A percentile compares a stretch with the other conserved stretches of the same genome.
phyloP scores from a whole-genome alignment of 2,888 invertebrate genomes.

The Odontomyia ornata region DNA sequence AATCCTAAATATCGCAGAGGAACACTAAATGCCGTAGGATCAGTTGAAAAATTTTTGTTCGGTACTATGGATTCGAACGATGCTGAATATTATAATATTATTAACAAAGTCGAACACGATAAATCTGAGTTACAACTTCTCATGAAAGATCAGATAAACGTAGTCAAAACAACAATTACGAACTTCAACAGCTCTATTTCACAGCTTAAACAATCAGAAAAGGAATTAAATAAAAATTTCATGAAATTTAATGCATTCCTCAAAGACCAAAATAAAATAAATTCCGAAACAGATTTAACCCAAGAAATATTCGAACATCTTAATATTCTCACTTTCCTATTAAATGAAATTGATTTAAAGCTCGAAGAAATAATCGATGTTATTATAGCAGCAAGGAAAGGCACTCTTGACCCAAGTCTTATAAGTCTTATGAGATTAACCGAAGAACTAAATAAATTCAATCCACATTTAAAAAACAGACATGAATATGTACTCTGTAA shows the following conservation, averaged over 20 bases:
- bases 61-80: no score
- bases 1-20: constrained; percentile 26
- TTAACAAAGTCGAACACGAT: no score
- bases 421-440: constrained; percentile 48
- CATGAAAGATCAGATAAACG: constrained; percentile 5
- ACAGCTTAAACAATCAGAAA: background rate
- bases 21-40: constrained; percentile 34
- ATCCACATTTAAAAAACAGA: constrained; percentile 14
- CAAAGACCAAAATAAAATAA: background rate
- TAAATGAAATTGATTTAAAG: no score
- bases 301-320: constrained; percentile 41
- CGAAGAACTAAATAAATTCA: no score
- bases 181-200: constrained; percentile 11
- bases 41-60: constrained; percentile 39
- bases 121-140: no score
- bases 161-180: constrained; percentile 8
- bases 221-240: no score
- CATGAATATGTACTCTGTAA: background rate
- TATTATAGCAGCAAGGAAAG: no score
- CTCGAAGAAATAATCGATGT: no score
- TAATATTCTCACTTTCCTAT: no score
- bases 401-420: no score
- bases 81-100: no score
- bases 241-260: constrained; percentile 11
- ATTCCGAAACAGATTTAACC: background rate